A percentile compares a stretch with the other conserved stretches of the same genome.
These are phyloP conservation scores for Periparus ater DNA, from an alignment of 2,797 vertebrate genomes.

Conservation along the genomic window DNA sequence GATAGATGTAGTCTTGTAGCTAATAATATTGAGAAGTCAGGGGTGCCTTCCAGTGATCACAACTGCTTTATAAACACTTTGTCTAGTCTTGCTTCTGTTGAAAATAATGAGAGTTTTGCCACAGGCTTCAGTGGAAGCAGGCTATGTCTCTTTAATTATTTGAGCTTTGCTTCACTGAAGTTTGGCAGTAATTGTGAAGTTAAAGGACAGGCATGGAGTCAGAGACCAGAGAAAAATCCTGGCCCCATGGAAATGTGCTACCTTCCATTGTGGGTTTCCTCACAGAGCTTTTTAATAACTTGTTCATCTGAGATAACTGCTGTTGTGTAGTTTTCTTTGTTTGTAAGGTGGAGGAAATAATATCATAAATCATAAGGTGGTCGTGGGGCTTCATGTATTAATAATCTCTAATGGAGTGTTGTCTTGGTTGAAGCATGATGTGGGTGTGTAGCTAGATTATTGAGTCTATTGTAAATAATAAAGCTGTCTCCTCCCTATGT, in stretches of 20 bases:
- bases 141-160: slow-evolving; percentile 5
- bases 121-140: background rate
- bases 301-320: background rate
- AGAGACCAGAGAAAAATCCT: background rate
- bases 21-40: background rate
- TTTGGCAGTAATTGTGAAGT: background rate
- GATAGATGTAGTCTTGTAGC: background rate
- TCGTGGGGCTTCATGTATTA: background rate
- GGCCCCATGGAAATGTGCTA: background rate
- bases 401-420: background rate
- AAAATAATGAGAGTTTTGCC: slow-evolving; percentile 47
- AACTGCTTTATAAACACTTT: background rate
- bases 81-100: background rate
- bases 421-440: background rate
- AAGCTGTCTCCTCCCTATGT: background rate
- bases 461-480: background rate
- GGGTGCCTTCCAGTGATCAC: background rate
- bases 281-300: slow-evolving; percentile 7
- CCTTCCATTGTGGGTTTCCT: slow-evolving; percentile 22
- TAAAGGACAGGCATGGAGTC: background rate
- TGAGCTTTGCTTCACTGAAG: slow-evolving; percentile 22
- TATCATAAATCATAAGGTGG: background rate
- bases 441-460: background rate
- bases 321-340: background rate
- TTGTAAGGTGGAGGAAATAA: slow-evolving; percentile 5